These are phyloP conservation scores for Phaonia tiefii DNA, from an alignment of 2,888 invertebrate species.

Conservation along the genomic window DNA sequence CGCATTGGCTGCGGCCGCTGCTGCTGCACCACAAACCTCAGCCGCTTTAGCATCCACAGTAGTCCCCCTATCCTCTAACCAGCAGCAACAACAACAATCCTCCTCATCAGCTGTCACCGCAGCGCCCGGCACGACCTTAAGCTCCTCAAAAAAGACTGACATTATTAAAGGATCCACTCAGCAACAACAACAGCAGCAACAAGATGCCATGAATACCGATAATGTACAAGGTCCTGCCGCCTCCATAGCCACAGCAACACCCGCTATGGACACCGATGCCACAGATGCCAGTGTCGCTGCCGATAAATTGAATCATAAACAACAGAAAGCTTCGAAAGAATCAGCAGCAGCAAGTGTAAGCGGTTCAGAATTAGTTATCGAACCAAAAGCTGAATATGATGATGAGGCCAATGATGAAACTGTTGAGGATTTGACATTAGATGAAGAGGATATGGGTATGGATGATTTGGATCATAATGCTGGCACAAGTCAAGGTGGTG, in stretches of 20 bases:
- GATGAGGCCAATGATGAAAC: constrained; percentile 87
- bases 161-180: constrained; percentile 77
- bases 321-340: constrained; percentile 58
- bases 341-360: constrained; percentile 70
- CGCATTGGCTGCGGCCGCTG: constrained; percentile 74
- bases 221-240: constrained; percentile 73
- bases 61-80: constrained; percentile 72
- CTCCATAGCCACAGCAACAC: constrained; percentile 65
- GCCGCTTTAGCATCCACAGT: constrained; percentile 56
- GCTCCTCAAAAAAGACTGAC: constrained; percentile 81
- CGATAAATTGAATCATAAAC: constrained; percentile 79
- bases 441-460: constrained; percentile 87
- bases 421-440: constrained; percentile 93
- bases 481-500: constrained; percentile 86
- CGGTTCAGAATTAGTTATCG: constrained; percentile 81
- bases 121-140: constrained; percentile 75
- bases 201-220: constrained; percentile 79
- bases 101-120: constrained; percentile 64
- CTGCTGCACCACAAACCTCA: constrained; percentile 70
- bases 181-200: constrained; percentile 71
- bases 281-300: constrained; percentile 56
- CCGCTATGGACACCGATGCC: constrained; percentile 53
- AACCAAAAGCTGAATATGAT: constrained; percentile 88
- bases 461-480: constrained; percentile 83
- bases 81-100: constrained; percentile 67